A percentile compares a stretch with the other conserved stretches of the same genome.
phyloP scores from a whole-genome alignment of 2,888 invertebrate genomes.

The Eupithecia subfuscata region DNA sequence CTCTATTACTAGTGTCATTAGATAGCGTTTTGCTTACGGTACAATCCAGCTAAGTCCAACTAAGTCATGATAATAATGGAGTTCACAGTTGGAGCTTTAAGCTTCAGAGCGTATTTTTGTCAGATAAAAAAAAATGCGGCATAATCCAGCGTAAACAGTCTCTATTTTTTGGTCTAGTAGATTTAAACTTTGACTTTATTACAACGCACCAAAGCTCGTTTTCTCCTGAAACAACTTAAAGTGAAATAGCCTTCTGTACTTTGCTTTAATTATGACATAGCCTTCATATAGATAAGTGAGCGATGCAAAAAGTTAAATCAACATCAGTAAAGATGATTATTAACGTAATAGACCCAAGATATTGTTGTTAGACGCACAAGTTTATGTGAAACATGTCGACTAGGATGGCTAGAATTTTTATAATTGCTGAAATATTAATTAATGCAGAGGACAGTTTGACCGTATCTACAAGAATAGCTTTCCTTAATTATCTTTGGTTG shows the following conservation, averaged over 20 bases:
- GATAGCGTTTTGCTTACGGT: not conserved
- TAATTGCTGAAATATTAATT: conserved; percentile 1
- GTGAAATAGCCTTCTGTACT: conserved; percentile 42
- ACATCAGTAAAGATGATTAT: conserved; percentile 41
- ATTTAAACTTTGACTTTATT: not conserved
- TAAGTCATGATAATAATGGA: not conserved
- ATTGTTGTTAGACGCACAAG: conserved; percentile 29
- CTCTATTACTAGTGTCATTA: not conserved
- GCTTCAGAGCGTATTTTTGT: not conserved
- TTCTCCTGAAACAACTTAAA: not conserved
- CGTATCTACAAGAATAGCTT: not conserved
- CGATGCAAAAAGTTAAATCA: conserved; percentile 41
- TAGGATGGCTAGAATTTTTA: not conserved
- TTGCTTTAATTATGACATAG: conserved; percentile 55
- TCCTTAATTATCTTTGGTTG: not conserved
- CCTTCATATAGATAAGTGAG: conserved; percentile 47
- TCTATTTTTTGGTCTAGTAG: not conserved
- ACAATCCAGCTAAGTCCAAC: not conserved
- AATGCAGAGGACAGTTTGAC: not conserved
- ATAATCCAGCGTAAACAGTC: not conserved
- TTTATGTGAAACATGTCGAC: conserved; percentile 11
- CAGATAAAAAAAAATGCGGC: not conserved
- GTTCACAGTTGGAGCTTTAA: not conserved
- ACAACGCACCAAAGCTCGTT: not conserved
- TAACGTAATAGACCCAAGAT: conserved; percentile 36